Conservation (phyloP, 2,113 vertebrate species). For the Manacus vitellinus region DNA sequence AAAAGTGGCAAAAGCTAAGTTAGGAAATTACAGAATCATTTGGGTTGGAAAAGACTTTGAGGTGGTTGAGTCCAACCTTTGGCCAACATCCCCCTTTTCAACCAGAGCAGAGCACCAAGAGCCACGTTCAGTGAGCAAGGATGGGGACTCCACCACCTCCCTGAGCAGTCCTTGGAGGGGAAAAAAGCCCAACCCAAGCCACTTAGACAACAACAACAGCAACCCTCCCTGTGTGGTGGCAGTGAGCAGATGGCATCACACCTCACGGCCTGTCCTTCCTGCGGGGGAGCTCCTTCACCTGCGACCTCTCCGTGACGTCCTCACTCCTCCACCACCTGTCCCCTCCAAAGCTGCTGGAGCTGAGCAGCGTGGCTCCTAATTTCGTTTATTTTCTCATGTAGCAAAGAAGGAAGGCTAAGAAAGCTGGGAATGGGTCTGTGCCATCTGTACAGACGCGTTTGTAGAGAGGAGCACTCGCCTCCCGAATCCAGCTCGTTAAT, state of each 20-base stretch:
- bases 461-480: neutral
- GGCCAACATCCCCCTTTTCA: neutral
- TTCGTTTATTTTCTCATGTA: fast-evolving
- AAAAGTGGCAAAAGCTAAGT: neutral
- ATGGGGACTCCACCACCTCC: neutral
- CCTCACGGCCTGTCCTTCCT: neutral
- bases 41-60: neutral
- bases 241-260: neutral
- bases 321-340: no score
- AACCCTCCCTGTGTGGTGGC: fast-evolving
- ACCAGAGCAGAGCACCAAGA: neutral
- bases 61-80: neutral
- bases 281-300: neutral
- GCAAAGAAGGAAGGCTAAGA: neutral
- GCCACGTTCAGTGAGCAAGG: neutral
- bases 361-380: neutral
- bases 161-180: neutral
- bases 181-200: fast-evolving
- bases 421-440: neutral
- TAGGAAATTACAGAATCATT: neutral
- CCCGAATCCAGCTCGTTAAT: neutral
- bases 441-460: fast-evolving
- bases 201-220: neutral
- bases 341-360: neutral
- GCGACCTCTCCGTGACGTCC: fast-evolving